Evolutionary conservation across 2,113 vertebrate species (phyloP).

Genomic region (Urocitellus parryii): DNA sequence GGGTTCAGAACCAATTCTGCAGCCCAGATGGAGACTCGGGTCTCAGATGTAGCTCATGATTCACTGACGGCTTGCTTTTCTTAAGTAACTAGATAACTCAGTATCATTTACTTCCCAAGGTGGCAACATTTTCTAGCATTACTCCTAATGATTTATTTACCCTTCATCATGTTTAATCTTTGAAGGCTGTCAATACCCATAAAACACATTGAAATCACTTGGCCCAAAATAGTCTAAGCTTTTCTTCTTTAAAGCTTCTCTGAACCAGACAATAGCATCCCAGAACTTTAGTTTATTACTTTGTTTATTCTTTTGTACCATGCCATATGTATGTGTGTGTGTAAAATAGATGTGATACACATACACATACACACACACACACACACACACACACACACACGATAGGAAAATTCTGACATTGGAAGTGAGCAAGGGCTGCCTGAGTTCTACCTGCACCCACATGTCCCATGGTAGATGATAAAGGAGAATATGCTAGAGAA

Average conservation of each 20-base stretch:
- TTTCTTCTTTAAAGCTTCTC: constrained; percentile 42
- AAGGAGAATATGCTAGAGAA: background rate
- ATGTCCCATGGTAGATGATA: background rate
- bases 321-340: background rate
- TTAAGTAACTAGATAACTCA: background rate
- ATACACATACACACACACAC: background rate
- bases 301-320: constrained; percentile 3
- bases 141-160: constrained; percentile 47
- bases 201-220: constrained; percentile 14
- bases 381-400: background rate
- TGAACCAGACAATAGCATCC: background rate
- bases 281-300: background rate
- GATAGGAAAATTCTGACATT: background rate
- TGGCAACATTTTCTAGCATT: background rate
- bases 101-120: constrained; percentile 10
- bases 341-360: background rate
- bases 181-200: background rate
- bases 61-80: background rate
- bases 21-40: background rate
- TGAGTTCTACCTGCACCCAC: background rate
- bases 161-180: constrained; percentile 41
- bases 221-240: constrained; percentile 4
- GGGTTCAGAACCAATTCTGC: background rate
- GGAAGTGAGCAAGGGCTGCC: background rate
- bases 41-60: background rate